Evolutionary conservation across 1,140 invertebrate species (phyloP), one percentile per base, ranked within the genome.

Genomic region (Elysia chlorotica): DNA sequence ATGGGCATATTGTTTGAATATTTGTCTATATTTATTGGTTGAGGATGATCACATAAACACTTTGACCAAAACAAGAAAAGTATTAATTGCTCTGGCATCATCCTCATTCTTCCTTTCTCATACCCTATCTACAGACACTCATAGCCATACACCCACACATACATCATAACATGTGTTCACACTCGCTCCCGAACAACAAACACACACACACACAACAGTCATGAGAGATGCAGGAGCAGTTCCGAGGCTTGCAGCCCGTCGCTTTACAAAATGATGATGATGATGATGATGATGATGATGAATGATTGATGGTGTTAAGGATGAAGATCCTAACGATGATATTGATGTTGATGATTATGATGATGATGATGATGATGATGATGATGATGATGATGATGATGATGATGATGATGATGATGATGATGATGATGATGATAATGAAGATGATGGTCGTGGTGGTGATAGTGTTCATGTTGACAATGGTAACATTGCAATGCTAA

Each of bases 1-100:
- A 6, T 6, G 23, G 6, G 2, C 41, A 14, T 37, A 36, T n/a
- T n/a, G 67, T 69, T 69, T 59, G 67, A 69, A 69, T 69, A 69
- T 69, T 69, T 59, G 67, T 69, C 35, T 59, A 69, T 57, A 69
- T 69, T 69, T 69, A 69, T 69, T 69, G 67, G 53, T 23, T 59
- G 57, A 69, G 19, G 54, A 69, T 69, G 53, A 69, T 69, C 67
- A 69, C 67, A 69, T 57, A 69, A 69, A 36, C 35, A 48, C 10
- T 48, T 48, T n/a, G n/a, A n/a, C 10, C 10, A 10, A 48, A 48
- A 48, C 41, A 48, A 48, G n/a, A 48, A 48, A 48, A 48, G 41
- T n/a, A n/a, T n/a, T n/a, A n/a, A n/a, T n/a, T n/a, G n/a, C n/a
- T n/a, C n/a, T n/a, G n/a, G n/a, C n/a, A n/a, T n/a, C n/a, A n/a